Percentiles rank a stretch among this genome's conserved stretches.
phyloP scores from a whole-genome alignment of 2,797 vertebrate species.

The Pipistrellus pipistrellus region DNA sequence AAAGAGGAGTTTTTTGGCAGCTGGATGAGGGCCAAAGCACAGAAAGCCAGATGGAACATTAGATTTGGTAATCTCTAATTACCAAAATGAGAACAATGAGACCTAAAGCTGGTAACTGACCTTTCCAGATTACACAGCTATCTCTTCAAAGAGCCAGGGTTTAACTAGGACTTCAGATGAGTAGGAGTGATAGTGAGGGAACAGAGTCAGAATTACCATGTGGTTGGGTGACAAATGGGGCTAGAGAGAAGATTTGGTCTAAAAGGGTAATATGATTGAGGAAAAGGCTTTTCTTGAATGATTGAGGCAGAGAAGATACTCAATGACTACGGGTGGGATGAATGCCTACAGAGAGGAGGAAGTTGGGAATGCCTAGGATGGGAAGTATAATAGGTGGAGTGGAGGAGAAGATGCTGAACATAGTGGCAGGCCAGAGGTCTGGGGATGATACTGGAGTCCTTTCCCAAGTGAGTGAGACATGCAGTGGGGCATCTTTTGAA shows the following conservation, averaged over 20 bases:
- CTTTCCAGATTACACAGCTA: neutral
- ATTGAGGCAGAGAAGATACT: neutral
- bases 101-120: neutral
- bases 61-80: conserved; percentile 31
- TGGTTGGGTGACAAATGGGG: neutral
- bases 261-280: neutral
- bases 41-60: conserved; percentile 34
- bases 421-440: neutral
- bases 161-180: neutral
- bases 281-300: neutral
- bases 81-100: neutral
- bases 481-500: neutral
- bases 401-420: neutral
- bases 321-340: neutral
- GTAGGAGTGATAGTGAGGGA: neutral
- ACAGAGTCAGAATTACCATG: neutral
- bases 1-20: conserved; percentile 13
- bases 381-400: neutral
- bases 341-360: neutral
- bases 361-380: neutral
- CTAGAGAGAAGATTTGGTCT: neutral
- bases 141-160: neutral
- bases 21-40: neutral
- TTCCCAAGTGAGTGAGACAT: conserved; percentile 11
- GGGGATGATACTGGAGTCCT: neutral